phyloP scores from a whole-genome alignment of 2,113 vertebrate genomes.

The Microcebus jonahi region DNA sequence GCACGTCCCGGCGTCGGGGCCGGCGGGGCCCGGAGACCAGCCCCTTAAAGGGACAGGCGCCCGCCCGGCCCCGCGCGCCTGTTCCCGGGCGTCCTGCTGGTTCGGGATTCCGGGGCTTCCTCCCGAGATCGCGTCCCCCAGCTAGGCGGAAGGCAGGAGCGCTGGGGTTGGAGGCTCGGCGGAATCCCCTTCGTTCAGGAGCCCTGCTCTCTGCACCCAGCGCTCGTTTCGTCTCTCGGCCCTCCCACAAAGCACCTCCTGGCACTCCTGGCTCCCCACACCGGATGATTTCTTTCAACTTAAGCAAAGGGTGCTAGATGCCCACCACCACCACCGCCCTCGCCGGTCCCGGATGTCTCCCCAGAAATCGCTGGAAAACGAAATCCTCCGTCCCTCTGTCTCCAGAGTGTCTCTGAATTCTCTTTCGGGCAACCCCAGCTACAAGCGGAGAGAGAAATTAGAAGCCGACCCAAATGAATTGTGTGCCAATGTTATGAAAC shows the following conservation, averaged over 20 bases:
- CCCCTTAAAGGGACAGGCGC: slow-evolving; percentile 76
- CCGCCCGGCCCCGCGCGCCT: not conserved
- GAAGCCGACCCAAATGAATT: slow-evolving; percentile 3
- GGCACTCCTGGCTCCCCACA: not conserved
- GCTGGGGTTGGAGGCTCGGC: not conserved
- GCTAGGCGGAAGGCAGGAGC: not conserved
- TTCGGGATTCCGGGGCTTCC: not conserved
- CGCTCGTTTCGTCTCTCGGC: not conserved
- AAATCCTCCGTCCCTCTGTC: not conserved
- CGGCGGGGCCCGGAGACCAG: slow-evolving; percentile 41
- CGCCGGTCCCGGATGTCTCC: not conserved
- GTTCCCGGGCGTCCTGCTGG: accelerated
- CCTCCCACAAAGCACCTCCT: slow-evolving; percentile 1
- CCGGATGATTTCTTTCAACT: not conserved
- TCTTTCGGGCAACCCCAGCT: not conserved
- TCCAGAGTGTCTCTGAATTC: not conserved
- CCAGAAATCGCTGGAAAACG: not conserved
- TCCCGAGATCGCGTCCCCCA: not conserved
- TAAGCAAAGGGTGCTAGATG: not conserved
- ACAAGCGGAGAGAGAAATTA: not conserved
- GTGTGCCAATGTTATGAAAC: not conserved
- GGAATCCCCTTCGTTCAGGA: not conserved
- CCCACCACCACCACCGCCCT: not conserved
- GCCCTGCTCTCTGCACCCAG: too few relatives aligned
- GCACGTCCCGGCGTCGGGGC: slow-evolving; percentile 72